Evolutionary conservation across 2,888 invertebrate genomes (phyloP).

Genomic region (Sepiola atlantica): DNA sequence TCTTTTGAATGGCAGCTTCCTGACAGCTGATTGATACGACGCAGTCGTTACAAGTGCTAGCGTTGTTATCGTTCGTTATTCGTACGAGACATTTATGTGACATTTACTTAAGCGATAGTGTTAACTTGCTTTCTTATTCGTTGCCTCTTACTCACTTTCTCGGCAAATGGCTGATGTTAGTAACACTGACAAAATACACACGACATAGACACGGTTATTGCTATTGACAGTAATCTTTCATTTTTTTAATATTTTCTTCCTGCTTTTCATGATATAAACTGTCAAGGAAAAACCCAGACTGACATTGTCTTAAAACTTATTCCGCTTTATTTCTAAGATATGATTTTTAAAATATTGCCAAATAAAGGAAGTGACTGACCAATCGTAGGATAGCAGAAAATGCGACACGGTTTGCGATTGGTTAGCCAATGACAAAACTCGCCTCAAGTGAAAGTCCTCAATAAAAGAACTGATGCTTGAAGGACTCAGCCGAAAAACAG

Average conservation of each 20-base stretch:
- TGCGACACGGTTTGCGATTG: no score
- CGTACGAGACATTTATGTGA: not conserved
- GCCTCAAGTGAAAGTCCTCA: no score
- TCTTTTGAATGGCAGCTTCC: not conserved
- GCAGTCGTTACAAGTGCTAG: not conserved
- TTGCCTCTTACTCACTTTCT: not conserved
- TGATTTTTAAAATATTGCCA: not conserved
- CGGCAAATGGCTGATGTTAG: not conserved
- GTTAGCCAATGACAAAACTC: no score
- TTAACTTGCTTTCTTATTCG: not conserved
- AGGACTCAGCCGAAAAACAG: no score
- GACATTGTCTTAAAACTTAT: not conserved
- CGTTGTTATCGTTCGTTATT: not conserved
- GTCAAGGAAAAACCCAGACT: not conserved
- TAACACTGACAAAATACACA: not conserved
- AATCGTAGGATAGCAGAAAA: no score
- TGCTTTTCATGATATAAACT: not conserved
- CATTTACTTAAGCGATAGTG: not conserved
- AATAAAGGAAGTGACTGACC: no score
- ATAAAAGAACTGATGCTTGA: no score
- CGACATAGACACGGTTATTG: not conserved
- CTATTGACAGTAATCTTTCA: not conserved
- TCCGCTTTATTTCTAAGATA: not conserved
- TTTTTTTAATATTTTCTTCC: not conserved
- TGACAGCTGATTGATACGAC: not conserved